A percentile compares a stretch with the other conserved stretches of the same genome.
Conservation (phyloP, 2,113 vertebrate genomes). For the Cyanistes caeruleus region DNA sequence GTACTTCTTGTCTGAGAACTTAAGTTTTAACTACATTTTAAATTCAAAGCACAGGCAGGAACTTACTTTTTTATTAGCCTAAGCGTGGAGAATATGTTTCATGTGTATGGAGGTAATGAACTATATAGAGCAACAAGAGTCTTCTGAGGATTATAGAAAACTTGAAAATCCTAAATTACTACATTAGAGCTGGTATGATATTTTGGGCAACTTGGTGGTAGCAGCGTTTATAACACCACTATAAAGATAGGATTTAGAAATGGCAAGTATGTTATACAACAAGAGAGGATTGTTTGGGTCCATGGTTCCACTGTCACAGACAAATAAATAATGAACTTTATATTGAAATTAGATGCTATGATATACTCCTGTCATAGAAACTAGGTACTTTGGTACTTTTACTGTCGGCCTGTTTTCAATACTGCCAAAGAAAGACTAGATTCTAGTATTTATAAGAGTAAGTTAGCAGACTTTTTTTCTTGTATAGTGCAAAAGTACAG, state of each 20-base stretch:
- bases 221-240: background rate
- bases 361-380: background rate
- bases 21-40: background rate
- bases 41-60: background rate
- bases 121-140: background rate
- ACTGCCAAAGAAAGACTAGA: background rate
- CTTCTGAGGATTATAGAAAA: background rate
- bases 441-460: background rate
- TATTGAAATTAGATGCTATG: background rate
- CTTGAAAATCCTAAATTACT: background rate
- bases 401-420: background rate
- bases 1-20: background rate
- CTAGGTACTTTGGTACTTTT: background rate
- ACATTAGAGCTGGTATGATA: background rate
- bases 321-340: background rate
- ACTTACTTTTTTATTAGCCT: background rate
- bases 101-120: background rate
- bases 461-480: background rate
- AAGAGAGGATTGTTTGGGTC: background rate
- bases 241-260: background rate
- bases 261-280: background rate
- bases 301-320: background rate
- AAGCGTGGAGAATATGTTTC: background rate
- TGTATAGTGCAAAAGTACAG: background rate
- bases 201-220: background rate